Percentiles rank a stretch among this genome's conserved stretches.
These are phyloP conservation scores for Thecophora atra DNA, from an alignment of 2,888 invertebrate species.

Conservation along the genomic window DNA sequence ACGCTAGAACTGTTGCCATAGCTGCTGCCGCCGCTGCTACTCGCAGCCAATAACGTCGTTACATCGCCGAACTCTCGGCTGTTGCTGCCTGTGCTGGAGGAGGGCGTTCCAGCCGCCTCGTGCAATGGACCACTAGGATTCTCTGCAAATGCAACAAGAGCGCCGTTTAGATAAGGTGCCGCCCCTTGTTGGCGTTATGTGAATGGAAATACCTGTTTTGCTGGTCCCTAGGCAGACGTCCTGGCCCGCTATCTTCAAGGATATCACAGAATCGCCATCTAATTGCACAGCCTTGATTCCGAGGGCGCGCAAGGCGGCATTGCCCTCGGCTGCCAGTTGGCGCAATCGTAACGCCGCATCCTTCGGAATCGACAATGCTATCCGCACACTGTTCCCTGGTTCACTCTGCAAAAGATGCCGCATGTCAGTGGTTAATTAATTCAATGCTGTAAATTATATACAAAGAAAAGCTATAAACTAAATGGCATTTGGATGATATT, in stretches of 20 bases:
- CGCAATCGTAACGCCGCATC: conserved; percentile 93
- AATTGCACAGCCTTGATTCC: conserved; percentile 96
- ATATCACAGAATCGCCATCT: conserved; percentile 85
- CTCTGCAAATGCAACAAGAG: conserved; percentile 51
- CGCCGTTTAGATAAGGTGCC: neutral
- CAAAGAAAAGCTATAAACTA: too few relatives aligned
- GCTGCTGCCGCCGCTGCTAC: conserved; percentile 33
- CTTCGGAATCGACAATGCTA: conserved; percentile 96
- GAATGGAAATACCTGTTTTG: conserved; percentile 9
- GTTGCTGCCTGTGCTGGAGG: conserved; percentile 44
- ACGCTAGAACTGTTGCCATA: conserved; percentile 45
- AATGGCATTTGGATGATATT: too few relatives aligned
- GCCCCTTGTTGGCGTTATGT: neutral
- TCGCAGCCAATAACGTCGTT: conserved; percentile 20
- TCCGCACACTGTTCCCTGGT: conserved; percentile 81
- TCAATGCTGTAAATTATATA: too few relatives aligned
- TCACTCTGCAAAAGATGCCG: conserved; percentile 70
- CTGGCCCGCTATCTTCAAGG: conserved; percentile 76
- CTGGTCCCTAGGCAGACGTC: conserved; percentile 75
- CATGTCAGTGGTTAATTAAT: too few relatives aligned
- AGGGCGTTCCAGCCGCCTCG: conserved; percentile 58
- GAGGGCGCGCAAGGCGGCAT: conserved; percentile 86
- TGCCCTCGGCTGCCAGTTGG: conserved; percentile 91
- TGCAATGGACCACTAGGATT: conserved; percentile 53
- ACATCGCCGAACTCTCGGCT: conserved; percentile 27